These are phyloP conservation scores for Pycnomerus fuliginosus DNA, from an alignment of 2,888 invertebrate genomes.

Conservation along the genomic window DNA sequence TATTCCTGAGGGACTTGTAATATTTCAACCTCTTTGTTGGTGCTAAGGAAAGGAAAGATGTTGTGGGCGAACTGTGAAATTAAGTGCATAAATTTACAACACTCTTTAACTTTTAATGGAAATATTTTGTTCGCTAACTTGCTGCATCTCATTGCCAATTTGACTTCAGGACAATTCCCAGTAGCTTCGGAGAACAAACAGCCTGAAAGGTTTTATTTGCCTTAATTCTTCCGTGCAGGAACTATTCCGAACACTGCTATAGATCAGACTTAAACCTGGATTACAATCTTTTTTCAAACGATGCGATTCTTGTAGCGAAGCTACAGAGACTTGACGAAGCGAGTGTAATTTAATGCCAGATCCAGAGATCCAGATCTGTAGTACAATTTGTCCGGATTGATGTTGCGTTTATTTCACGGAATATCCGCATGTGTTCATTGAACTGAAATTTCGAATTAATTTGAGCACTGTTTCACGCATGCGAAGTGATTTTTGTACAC, in stretches of 20 bases:
- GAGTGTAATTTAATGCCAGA: neutral
- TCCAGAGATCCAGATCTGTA: neutral
- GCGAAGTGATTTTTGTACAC: too few species aligned
- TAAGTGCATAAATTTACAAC: conserved; percentile 15
- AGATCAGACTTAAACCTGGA: neutral
- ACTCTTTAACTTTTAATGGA: conserved; percentile 17
- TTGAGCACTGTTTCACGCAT: too few species aligned
- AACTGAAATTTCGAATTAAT: too few species aligned
- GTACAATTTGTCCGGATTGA: neutral
- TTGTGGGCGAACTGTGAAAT: conserved; percentile 12
- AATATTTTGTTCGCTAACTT: conserved; percentile 7
- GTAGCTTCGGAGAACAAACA: neutral
- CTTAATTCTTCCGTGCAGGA: neutral
- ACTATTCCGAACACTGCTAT: neutral
- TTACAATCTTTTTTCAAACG: neutral
- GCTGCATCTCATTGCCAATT: neutral
- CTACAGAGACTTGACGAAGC: neutral
- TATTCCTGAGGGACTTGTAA: conserved; percentile 7
- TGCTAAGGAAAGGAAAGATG: neutral
- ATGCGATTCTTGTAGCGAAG: neutral
- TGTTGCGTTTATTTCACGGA: neutral
- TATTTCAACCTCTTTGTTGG: conserved; percentile 12
- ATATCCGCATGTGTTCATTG: too few species aligned
- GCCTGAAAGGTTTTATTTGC: conserved; percentile 3
- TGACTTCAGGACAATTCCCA: neutral